Evolutionary conservation across 1,140 invertebrate species (phyloP), one percentile per base, ranked within the genome.

Genomic region (Drosophila kepulauana): DNA sequence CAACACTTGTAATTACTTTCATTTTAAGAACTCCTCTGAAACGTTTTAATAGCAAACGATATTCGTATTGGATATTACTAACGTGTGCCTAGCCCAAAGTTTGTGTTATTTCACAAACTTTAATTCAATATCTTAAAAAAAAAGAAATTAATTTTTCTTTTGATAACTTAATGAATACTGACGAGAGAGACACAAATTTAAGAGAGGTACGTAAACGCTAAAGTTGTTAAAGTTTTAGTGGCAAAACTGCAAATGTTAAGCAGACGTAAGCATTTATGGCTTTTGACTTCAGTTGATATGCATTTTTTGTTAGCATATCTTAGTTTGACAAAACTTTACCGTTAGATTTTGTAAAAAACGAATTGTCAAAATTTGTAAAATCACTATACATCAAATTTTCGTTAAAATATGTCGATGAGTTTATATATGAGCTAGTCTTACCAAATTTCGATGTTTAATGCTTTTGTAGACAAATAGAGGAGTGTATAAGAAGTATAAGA

Each of bases 141-240:
- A 57, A 33, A 33, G 13, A 20, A 13, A 43, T 38, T 61, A 7
- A 25, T 46, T 30, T 45, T 33, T 51, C 41, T 41, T 10, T 41
- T 41, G 11, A 35, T 58, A 45, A 45, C 25, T 75, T 63, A 72
- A 76, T 72, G 73, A 72, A 56, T 72, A 38, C 62, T 7, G 51
- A 59, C 20, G 57, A 59, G 25, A 52, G 45, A 1, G 45, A 46
- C 10, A n/a, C 49, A 46, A 61, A 16, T 30, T 45, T 72, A 48
- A 72, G 54, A 72, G 56, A 76, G 61, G 67, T 76, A 8, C 5
- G 16, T 54, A 7, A 41, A 5, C 2, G 0, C 8, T 15, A n/a
- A 25, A 1, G 8, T 15, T 7, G 1, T 43, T 20, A 28, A 15
- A 1, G 25, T 62, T 62, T 45, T 11, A 35, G 15, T 35, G 2